Base-by-base conservation (phyloP, 2,797 vertebrate genomes). In the Lagocephalus sceleratus region DNA sequence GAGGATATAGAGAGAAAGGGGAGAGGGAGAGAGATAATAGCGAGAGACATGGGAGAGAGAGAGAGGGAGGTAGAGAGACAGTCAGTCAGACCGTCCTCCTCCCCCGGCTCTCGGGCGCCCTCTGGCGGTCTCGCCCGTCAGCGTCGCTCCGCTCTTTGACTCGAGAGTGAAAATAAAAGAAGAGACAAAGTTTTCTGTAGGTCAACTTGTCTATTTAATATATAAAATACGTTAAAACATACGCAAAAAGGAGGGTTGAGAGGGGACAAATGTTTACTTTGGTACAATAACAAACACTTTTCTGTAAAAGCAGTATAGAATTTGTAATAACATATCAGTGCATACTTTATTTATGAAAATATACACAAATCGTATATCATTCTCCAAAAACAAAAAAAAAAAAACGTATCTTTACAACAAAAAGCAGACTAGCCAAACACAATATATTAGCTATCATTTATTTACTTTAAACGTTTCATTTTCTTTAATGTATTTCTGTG, bases 331-430 rank as follows among this genome's bases (percentile, higher is more conserved):
- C 93, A 93, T 92, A 89, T 95, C 93, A 95, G 94, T 95, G 94
- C 94, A 94, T 94, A 94, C 93, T 93, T 94, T 94, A 92, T 90
- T 92, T 94, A 95, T 92, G 93, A 94, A 95, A 94, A 95, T 94
- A 94, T 94, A 94, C 93, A 95, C 93, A 92, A 91, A 92, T 87
- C 93, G 92, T 93, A 94, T 94, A 93, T 94, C 92, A 94, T 94
- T 94, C 92, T 94, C 92, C 87, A 92, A 92, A 92, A 90, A n/a
- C n/a, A n/a, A 92, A 91, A 93, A 83, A 90, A 84, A 87, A 90
- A 90, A 91, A 87, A 63, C 16, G 41, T 73, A 85, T 90, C 85
- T 91, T 90, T 90, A 92, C 88, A 92, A 91, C 90, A 90, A 90
- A 93, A 92, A 94, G 92, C 92, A 91, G 93, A 95, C 92, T 92